Evolutionary conservation across 2,797 vertebrate genomes (phyloP).

Genomic region (Philypnodon macrostomus): DNA sequence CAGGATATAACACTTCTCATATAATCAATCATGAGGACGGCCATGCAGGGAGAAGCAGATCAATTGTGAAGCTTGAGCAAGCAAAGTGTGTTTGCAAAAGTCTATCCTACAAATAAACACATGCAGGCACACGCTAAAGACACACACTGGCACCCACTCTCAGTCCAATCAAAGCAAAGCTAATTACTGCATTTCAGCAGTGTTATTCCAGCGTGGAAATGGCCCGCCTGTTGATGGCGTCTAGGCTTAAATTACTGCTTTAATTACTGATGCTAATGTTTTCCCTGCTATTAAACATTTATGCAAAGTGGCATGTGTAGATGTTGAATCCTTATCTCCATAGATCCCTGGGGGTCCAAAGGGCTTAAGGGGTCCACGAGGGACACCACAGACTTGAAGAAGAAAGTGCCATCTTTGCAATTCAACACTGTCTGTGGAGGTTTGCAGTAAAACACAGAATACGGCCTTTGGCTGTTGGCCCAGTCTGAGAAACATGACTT

Average conservation of each 20-base stretch:
- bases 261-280: conserved; percentile 80
- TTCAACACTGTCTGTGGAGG: conserved; percentile 31
- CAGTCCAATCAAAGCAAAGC: conserved; percentile 66
- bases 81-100: conserved; percentile 33
- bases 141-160: conserved; percentile 34
- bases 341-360: conserved; percentile 59
- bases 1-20: conserved; percentile 18
- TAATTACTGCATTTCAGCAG: conserved; percentile 71
- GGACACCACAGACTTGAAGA: conserved; percentile 38
- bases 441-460: conserved; percentile 50
- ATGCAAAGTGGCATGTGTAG: conserved; percentile 77
- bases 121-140: conserved; percentile 10
- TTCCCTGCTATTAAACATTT: conserved; percentile 78
- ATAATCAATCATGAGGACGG: conserved; percentile 36
- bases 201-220: conserved; percentile 66
- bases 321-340: conserved; percentile 73
- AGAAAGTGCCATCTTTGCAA: conserved; percentile 61
- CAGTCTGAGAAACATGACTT: conserved; percentile 38
- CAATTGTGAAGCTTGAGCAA: conserved; percentile 31
- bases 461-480: conserved; percentile 56
- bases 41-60: conserved; percentile 30
- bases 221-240: conserved; percentile 68
- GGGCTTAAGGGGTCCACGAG: conserved; percentile 29
- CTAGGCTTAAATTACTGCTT: conserved; percentile 76
- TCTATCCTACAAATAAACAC: conserved; percentile 36